These are phyloP conservation scores for Nannoperca australis DNA, from an alignment of 2,797 vertebrate species.

Conservation along the genomic window DNA sequence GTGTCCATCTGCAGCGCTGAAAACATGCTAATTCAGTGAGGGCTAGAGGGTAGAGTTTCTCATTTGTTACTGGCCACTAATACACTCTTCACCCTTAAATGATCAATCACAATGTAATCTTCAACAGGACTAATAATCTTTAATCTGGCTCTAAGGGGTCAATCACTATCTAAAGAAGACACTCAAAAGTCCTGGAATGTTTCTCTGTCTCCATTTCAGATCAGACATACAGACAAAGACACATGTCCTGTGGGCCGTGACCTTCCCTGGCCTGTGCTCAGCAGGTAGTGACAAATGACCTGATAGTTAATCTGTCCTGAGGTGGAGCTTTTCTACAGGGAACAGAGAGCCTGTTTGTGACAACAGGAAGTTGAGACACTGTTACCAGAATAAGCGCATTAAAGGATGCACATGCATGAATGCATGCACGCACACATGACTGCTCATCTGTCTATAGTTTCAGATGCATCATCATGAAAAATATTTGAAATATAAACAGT, in stretches of 20 bases:
- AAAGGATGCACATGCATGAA: constrained; percentile 72
- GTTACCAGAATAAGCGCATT: constrained; percentile 69
- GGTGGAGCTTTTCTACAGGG: constrained; percentile 72
- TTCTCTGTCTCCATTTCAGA: constrained; percentile 68
- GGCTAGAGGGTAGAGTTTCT: neutral
- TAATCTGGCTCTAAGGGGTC: constrained; percentile 29
- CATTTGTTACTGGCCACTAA: neutral
- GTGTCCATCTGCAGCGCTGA: constrained; percentile 12
- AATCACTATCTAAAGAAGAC: constrained; percentile 52
- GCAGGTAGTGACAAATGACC: constrained; percentile 85
- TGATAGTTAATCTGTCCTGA: constrained; percentile 83
- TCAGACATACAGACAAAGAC: constrained; percentile 65
- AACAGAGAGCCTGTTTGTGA: constrained; percentile 78
- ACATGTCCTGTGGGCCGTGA: constrained; percentile 70
- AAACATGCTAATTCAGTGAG: constrained; percentile 8
- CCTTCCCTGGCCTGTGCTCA: constrained; percentile 77
- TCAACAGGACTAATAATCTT: constrained; percentile 24
- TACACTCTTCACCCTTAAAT: constrained; percentile 20
- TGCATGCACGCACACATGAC: constrained; percentile 49
- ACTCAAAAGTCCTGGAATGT: constrained; percentile 65
- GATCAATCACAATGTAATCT: constrained; percentile 57
- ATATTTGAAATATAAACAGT: constrained; percentile 28
- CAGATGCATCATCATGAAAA: constrained; percentile 34
- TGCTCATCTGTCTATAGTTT: constrained; percentile 55
- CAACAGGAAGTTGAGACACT: constrained; percentile 74